These are phyloP conservation scores for Sitta carolinensis DNA, from an alignment of 2,797 vertebrate genomes.

Conservation along the genomic window DNA sequence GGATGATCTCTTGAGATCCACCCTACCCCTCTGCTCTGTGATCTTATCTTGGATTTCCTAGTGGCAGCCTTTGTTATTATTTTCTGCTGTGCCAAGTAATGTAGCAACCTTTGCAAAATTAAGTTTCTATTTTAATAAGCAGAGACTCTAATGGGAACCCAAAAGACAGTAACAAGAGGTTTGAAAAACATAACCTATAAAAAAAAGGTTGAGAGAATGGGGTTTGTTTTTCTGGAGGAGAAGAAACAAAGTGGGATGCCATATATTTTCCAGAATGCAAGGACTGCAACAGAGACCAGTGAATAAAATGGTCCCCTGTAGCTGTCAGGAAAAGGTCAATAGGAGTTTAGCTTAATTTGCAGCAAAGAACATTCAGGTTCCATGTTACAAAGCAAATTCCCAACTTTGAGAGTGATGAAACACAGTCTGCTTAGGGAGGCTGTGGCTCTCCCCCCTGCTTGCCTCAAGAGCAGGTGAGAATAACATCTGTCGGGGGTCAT, in stretches of 20 bases:
- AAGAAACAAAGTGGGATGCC: neutral
- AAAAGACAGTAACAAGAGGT: neutral
- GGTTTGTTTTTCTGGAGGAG: neutral
- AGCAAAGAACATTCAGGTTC: neutral
- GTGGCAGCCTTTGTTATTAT: neutral
- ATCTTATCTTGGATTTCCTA: neutral
- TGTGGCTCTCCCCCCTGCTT: neutral
- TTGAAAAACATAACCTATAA: slow-evolving; percentile 16
- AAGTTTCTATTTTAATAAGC: slow-evolving; percentile 18
- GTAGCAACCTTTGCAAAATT: neutral
- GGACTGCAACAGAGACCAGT: neutral
- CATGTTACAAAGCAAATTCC: neutral
- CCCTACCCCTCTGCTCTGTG: neutral
- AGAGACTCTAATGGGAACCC: neutral
- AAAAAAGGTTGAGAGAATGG: neutral
- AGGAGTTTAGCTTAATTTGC: slow-evolving; percentile 35
- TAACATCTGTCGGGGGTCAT: neutral
- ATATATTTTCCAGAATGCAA: slow-evolving; percentile 25
- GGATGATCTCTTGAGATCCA: neutral
- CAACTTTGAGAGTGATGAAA: neutral
- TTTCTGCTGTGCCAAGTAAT: neutral
- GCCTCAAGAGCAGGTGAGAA: neutral
- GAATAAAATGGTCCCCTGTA: neutral
- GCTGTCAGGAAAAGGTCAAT: slow-evolving; percentile 30
- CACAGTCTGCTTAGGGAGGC: neutral